A percentile compares a stretch with the other conserved stretches of the same genome.
Conservation (phyloP, 2,888 invertebrate species). For the Lepetodrilus schrolli region DNA sequence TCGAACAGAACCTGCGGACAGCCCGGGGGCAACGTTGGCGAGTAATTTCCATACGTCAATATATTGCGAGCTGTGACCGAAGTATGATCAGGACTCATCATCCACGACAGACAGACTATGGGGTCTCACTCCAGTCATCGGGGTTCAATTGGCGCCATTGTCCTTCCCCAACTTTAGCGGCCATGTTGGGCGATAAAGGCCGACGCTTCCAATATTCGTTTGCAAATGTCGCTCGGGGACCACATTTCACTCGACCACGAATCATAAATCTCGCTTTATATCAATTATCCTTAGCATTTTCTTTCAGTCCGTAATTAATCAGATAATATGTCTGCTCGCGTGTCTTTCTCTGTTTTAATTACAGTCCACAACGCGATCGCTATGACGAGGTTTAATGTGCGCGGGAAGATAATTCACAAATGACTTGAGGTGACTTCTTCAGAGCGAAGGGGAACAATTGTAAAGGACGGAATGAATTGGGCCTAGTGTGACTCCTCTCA, state of each 20-base stretch:
- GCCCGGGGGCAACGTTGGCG: not conserved
- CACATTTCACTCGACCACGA: not conserved
- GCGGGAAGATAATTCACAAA: not conserved
- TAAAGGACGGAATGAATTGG: not conserved
- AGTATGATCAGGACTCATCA: not conserved
- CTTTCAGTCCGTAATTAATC: slow-evolving; percentile 21
- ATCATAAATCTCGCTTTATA: slow-evolving; percentile 22
- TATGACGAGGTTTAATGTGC: not conserved
- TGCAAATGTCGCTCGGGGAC: not conserved
- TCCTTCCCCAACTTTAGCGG: not conserved
- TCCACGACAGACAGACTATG: not conserved
- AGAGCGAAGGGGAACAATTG: not conserved
- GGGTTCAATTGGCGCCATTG: slow-evolving; percentile 11
- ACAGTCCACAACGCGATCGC: not conserved
- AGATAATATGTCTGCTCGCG: slow-evolving; percentile 12
- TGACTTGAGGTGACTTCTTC: slow-evolving; percentile 16
- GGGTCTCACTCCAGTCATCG: not conserved
- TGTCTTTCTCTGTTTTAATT: slow-evolving; percentile 23
- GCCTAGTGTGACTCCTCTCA: not conserved
- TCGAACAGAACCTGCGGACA: too few relatives aligned
- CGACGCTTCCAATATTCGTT: not conserved
- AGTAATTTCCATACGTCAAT: not conserved
- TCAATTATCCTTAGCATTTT: slow-evolving; percentile 18
- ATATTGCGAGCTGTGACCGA: slow-evolving; percentile 2
- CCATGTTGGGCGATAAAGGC: slow-evolving; percentile 16